Conservation (phyloP, 2,113 vertebrate species). For the Prunella fulvescens region DNA sequence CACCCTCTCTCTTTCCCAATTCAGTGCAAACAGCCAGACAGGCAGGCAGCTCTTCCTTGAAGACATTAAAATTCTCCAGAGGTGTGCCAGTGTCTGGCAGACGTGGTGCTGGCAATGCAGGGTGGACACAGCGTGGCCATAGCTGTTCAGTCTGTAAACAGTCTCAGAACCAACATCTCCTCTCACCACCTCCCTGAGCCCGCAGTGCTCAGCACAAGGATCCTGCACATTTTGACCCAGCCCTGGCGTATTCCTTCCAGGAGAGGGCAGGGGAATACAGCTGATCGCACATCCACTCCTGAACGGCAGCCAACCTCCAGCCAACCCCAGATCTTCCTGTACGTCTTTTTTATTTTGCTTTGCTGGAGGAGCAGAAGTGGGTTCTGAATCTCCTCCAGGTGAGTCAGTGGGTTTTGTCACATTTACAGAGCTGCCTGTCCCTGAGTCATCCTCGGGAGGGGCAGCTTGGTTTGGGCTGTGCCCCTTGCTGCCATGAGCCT, state of each 20-base stretch:
- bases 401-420: background rate
- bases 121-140: background rate
- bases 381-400: background rate
- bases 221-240: background rate
- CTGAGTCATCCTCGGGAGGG: background rate
- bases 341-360: background rate
- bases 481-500: background rate
- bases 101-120: background rate
- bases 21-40: background rate
- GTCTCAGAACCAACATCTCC: background rate
- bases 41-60: constrained; percentile 18
- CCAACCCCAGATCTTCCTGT: background rate
- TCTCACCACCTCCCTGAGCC: background rate
- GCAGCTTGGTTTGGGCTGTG: background rate
- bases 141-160: background rate
- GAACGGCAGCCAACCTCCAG: background rate
- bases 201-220: background rate
- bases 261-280: constrained; percentile 66
- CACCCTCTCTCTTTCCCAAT: constrained; percentile 6
- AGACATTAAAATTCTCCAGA: background rate
- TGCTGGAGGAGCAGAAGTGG: background rate
- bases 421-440: background rate
- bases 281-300: background rate
- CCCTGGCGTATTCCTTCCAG: constrained; percentile 57
- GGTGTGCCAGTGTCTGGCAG: background rate